Evolutionary conservation across 2,797 vertebrate genomes (phyloP).

Genomic region (Crocodylus rhombifer): DNA sequence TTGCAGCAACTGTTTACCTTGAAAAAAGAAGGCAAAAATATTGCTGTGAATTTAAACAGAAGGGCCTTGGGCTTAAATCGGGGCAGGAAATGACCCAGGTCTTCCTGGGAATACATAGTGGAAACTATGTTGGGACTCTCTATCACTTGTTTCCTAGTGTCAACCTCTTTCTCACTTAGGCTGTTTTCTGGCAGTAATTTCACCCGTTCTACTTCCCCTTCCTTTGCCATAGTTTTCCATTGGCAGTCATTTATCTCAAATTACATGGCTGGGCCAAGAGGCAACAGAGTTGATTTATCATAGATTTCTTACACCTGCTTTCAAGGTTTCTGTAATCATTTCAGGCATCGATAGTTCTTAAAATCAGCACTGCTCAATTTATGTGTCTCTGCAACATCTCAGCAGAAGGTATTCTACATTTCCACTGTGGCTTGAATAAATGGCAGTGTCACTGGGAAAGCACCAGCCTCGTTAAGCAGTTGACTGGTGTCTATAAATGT

Average conservation of each 20-base stretch:
- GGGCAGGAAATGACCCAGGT: background rate
- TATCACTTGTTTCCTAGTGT: background rate
- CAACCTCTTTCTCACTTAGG: background rate
- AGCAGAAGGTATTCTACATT: background rate
- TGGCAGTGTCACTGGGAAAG: accelerated
- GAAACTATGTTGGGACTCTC: background rate
- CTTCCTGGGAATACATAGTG: background rate
- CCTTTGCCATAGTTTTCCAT: background rate
- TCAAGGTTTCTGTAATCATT: background rate
- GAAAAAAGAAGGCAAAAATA: background rate
- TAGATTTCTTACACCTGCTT: background rate
- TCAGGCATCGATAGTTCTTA: background rate
- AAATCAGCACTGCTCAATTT: background rate
- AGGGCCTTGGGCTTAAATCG: background rate
- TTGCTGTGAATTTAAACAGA: too few species aligned
- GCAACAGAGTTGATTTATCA: background rate
- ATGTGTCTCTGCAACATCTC: background rate
- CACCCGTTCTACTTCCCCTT: background rate
- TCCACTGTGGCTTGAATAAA: background rate
- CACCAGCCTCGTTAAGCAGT: background rate
- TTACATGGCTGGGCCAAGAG: background rate
- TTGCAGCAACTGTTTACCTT: background rate
- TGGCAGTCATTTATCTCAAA: background rate
- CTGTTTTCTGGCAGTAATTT: background rate
- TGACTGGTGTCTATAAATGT: background rate